These are phyloP conservation scores for Excalfactoria chinensis DNA, from an alignment of 2,113 vertebrate species.

Conservation along the genomic window DNA sequence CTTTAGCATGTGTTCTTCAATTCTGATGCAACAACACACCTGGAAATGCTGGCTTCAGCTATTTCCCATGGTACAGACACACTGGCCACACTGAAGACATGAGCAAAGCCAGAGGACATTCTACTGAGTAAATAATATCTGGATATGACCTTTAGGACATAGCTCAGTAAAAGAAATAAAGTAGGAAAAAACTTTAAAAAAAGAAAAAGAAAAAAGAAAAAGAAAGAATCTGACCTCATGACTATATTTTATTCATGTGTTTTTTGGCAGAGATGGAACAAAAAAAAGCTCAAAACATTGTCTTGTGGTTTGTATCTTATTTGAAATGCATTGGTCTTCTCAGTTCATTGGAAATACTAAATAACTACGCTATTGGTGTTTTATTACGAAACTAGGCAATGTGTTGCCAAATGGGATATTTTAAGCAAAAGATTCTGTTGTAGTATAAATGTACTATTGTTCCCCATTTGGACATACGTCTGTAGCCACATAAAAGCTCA, in stretches of 20 bases:
- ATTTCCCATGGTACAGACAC: neutral
- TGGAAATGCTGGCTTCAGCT: neutral
- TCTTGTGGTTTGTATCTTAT: neutral
- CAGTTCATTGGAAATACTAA: conserved; percentile 35
- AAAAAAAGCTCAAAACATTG: neutral
- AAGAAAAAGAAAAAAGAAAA: neutral
- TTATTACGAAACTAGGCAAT: conserved; percentile 30
- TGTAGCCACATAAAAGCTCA: conserved; percentile 30
- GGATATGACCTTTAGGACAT: neutral
- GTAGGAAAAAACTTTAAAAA: neutral
- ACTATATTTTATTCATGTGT: neutral
- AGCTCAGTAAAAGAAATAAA: neutral
- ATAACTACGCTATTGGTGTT: neutral
- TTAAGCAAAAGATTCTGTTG: conserved; percentile 56
- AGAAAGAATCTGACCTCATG: neutral
- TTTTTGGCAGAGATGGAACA: neutral
- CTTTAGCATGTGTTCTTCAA: neutral
- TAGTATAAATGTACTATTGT: conserved; percentile 57
- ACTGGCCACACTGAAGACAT: neutral
- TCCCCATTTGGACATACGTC: conserved; percentile 41
- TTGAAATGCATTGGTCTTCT: conserved; percentile 29
- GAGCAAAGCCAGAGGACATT: neutral
- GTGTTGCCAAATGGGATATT: conserved; percentile 43
- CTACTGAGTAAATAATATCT: neutral
- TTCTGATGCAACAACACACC: neutral